Evolutionary conservation across 1,140 invertebrate species (phyloP).

Genomic region (Acromyrmex charruanus): DNA sequence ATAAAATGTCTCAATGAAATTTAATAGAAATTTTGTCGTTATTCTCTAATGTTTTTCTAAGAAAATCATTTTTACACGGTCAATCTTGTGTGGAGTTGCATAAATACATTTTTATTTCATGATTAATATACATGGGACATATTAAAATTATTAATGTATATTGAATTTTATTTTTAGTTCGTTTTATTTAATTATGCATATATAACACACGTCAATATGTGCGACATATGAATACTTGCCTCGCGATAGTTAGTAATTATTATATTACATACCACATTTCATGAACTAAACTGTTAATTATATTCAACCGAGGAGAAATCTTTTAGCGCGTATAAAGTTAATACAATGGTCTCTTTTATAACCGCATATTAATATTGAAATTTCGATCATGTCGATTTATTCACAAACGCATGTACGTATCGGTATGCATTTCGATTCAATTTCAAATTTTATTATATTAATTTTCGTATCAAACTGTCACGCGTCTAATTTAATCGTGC

Average conservation of each 20-base stretch:
- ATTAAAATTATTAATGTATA: not conserved
- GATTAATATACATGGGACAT: not conserved
- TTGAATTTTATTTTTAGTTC: constrained; percentile 22
- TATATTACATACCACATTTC: constrained; percentile 6
- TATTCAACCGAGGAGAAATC: constrained; percentile 13
- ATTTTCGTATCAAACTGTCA: not conserved
- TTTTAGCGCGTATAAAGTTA: constrained; percentile 27
- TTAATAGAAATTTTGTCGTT: not conserved
- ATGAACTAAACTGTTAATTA: constrained; percentile 43
- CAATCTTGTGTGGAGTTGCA: not conserved
- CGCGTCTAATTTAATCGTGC: not conserved
- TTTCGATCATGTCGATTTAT: constrained; percentile 21
- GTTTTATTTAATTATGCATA: constrained; percentile 29
- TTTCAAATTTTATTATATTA: constrained; percentile 20
- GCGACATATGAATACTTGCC: not conserved
- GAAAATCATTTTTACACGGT: not conserved
- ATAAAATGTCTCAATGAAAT: not conserved
- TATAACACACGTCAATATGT: constrained; percentile 24
- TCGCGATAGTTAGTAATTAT: constrained; percentile 32
- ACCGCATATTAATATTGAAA: constrained; percentile 37
- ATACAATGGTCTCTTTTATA: constrained; percentile 35
- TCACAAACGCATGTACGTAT: not conserved
- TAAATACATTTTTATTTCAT: not conserved
- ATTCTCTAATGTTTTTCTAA: not conserved
- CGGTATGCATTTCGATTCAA: constrained; percentile 14